Base-by-base conservation (phyloP, 2,888 invertebrate species). In the Mechanitis mazaeus region DNA sequence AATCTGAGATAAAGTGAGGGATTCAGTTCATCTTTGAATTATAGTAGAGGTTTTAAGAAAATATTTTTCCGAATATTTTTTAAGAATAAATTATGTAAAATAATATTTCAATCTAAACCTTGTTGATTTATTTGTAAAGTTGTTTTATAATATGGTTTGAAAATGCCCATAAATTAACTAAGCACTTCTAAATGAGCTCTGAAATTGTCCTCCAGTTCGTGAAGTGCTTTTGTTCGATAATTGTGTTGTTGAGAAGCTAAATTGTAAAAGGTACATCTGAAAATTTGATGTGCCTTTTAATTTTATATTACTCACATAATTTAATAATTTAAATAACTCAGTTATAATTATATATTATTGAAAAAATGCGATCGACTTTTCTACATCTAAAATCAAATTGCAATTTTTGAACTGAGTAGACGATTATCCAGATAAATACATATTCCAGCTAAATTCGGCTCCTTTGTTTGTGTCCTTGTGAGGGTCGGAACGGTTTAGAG, bases 401-500 rank as follows among this genome's bases (percentile, higher is more conserved):
- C 50, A 50, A 28, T 31, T 31, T 50, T 50, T 31, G 31, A 31
- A 31, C 9, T 31, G 28, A 31, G 31, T 50, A 50, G 50, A 31
- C 31, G 50, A 50, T 50, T 50, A 50, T 50, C 31, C 31, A 50
- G 28, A 50, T 31, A 50, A 50, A 31, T 31, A 50, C 50, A 50
- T 50, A 50, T 66, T 59, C 28, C 55, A 63, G 61, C 61, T 56
- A 66, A 68, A 69, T 67, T 70, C 69, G 71, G 72, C 75, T 75
- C 73, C 75, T 77, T 77, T 77, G 77, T 50, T 50, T 75, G 77
- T 80, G 75, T 76, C 77, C 76, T 77, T 77, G 72, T 75, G 75
- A 80, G 77, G 87, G 86, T 83, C 84, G 81, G 76, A 74, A 74
- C 75, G 83, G 83, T 79, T 83, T 80, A 80, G 78, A 81, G 81